phyloP scores from a whole-genome alignment of 2,888 invertebrate genomes.

The Nephrotoma guestfalica region DNA sequence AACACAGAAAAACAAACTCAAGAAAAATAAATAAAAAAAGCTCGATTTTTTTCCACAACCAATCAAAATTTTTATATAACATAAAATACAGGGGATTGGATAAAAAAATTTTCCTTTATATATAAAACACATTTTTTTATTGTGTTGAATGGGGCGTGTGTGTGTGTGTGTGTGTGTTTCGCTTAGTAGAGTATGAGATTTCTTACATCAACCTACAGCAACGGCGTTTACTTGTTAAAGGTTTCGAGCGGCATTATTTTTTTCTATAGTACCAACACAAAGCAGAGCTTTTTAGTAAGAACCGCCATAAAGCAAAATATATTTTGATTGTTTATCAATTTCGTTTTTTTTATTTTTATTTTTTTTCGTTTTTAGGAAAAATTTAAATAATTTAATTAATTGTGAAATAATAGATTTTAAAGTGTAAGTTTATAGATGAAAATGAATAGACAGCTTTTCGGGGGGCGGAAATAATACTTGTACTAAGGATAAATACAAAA shows the following conservation, averaged over 20 bases:
- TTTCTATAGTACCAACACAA: neutral
- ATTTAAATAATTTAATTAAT: neutral
- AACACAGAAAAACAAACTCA: neutral
- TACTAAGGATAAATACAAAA: neutral
- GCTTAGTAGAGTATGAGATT: neutral
- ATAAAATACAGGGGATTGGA: neutral
- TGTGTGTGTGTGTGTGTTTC: neutral
- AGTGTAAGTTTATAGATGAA: neutral
- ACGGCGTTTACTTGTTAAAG: neutral
- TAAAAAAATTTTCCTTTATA: neutral
- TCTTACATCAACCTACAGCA: neutral
- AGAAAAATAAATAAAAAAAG: neutral
- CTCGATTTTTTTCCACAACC: neutral
- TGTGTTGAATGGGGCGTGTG: neutral
- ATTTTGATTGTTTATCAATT: neutral
- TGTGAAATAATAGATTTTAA: neutral
- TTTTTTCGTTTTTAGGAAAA: neutral
- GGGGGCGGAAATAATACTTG: neutral
- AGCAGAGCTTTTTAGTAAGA: neutral
- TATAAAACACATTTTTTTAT: neutral
- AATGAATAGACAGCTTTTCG: neutral
- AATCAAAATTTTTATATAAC: neutral
- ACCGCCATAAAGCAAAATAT: neutral
- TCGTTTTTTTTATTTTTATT: neutral
- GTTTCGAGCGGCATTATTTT: neutral